A percentile compares a stretch with the other conserved stretches of the same genome.
Conservation (phyloP, 2,113 vertebrate species). For the Neogale vison region DNA sequence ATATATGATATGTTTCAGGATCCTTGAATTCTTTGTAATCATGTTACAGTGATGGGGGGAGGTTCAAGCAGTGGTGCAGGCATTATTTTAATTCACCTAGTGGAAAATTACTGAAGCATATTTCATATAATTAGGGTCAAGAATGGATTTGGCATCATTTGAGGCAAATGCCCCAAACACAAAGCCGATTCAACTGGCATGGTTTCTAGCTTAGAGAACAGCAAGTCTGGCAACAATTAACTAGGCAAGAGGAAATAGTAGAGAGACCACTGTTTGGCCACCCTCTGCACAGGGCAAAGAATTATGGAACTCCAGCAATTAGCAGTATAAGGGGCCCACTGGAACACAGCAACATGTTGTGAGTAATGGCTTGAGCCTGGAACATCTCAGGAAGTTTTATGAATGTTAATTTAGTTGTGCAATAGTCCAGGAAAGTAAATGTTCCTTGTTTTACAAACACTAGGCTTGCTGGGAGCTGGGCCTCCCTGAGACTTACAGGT, state of each 20-base stretch:
- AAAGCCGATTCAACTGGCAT: conserved; percentile 81
- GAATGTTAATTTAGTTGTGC: conserved; percentile 26
- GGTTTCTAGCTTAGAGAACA: conserved; percentile 73
- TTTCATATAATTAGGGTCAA: conserved; percentile 82
- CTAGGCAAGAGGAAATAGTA: conserved; percentile 75
- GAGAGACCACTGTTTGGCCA: conserved; percentile 71
- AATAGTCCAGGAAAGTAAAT: neutral
- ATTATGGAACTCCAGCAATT: neutral
- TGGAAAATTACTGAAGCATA: conserved; percentile 81
- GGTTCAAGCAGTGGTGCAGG: conserved; percentile 44
- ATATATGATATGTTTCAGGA: conserved; percentile 65
- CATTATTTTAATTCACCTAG: conserved; percentile 78
- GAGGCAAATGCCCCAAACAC: conserved; percentile 78
- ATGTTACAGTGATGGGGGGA: conserved; percentile 61
- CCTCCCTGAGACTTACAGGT: neutral
- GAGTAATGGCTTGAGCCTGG: neutral
- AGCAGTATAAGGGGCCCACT: neutral
- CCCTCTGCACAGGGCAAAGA: conserved; percentile 57
- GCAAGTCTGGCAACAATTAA: conserved; percentile 79
- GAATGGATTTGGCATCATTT: conserved; percentile 81
- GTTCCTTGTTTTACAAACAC: neutral
- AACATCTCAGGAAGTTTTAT: conserved; percentile 30
- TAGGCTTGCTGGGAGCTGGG: neutral
- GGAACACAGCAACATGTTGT: neutral
- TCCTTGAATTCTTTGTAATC: conserved; percentile 75